Percentiles rank a stretch among this genome's conserved stretches.
Evolutionary conservation across 2,888 invertebrate species (phyloP).

Genomic region (Netelia virgata): DNA sequence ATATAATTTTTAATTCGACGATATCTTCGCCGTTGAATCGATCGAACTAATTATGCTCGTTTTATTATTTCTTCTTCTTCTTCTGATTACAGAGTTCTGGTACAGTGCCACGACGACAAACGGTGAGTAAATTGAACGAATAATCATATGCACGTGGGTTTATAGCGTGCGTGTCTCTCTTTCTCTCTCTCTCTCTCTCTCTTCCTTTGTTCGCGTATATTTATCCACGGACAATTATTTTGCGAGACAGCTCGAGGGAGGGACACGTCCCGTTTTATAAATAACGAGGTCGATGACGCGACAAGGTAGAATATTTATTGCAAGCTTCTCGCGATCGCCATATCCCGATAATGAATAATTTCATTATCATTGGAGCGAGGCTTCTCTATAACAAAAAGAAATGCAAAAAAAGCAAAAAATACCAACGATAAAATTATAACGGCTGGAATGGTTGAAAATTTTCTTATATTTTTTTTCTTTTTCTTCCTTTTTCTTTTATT

Average conservation of each 20-base stretch:
- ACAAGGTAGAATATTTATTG: slow-evolving; percentile 50
- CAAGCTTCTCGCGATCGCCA: slow-evolving; percentile 34
- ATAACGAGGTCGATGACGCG: slow-evolving; percentile 41
- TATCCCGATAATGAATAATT: slow-evolving; percentile 36
- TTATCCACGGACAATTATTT: too few species aligned
- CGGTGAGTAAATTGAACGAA: slow-evolving; percentile 52
- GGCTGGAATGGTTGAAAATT: slow-evolving; percentile 25
- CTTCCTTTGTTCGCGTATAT: too few species aligned
- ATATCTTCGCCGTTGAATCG: too few species aligned
- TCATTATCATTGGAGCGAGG: background rate
- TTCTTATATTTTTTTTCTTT: background rate
- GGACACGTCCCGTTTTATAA: background rate
- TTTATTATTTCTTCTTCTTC: background rate
- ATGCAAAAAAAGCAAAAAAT: background rate
- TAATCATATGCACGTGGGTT: too few species aligned
- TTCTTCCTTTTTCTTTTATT: background rate
- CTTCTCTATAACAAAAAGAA: slow-evolving; percentile 1
- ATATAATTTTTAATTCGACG: too few species aligned
- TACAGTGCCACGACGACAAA: slow-evolving; percentile 34
- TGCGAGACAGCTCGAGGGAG: too few species aligned
- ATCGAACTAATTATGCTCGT: slow-evolving; percentile 30
- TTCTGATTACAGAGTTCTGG: slow-evolving; percentile 60
- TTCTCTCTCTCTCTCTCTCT: too few species aligned
- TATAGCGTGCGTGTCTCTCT: too few species aligned
- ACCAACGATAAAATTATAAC: slow-evolving; percentile 25